These are phyloP conservation scores for Criorhina ranunculi DNA, from an alignment of 2,888 invertebrate genomes.

Conservation along the genomic window DNA sequence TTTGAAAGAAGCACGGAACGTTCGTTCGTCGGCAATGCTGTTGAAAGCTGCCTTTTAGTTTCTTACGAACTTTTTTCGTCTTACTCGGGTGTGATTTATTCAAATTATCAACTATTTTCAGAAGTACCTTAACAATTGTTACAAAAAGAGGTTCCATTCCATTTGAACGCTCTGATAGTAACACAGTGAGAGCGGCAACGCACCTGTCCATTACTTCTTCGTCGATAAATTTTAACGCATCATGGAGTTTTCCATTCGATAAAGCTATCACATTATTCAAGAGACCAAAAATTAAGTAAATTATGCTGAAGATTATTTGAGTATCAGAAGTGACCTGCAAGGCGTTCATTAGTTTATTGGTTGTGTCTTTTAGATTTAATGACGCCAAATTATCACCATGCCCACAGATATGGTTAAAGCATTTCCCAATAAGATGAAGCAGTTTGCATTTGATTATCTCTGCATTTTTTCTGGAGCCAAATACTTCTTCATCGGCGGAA, in stretches of 20 bases:
- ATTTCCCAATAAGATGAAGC: conserved; percentile 80
- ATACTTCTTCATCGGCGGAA: conserved; percentile 75
- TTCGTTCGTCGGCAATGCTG: conserved; percentile 74
- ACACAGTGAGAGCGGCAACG: conserved; percentile 79
- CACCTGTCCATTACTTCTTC: conserved; percentile 80
- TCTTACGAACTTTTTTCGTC: conserved; percentile 77
- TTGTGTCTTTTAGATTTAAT: conserved; percentile 80
- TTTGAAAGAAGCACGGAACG: conserved; percentile 82
- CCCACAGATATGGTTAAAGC: conserved; percentile 82
- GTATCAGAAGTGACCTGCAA: conserved; percentile 65
- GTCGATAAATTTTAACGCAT: conserved; percentile 79
- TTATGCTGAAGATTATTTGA: conserved; percentile 79
- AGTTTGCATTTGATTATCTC: conserved; percentile 81
- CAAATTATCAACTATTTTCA: conserved; percentile 81
- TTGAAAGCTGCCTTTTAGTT: conserved; percentile 79
- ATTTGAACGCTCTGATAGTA: conserved; percentile 60
- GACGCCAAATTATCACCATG: conserved; percentile 79
- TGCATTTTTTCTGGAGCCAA: conserved; percentile 78
- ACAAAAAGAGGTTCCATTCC: conserved; percentile 74
- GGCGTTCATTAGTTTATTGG: conserved; percentile 78
- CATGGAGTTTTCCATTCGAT: conserved; percentile 64
- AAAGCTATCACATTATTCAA: conserved; percentile 80
- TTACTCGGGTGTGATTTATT: conserved; percentile 77
- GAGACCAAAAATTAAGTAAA: conserved; percentile 82
- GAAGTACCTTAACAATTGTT: conserved; percentile 79